Evolutionary conservation across 2,113 vertebrate species (phyloP).

Genomic region (Muntiacus reevesi): DNA sequence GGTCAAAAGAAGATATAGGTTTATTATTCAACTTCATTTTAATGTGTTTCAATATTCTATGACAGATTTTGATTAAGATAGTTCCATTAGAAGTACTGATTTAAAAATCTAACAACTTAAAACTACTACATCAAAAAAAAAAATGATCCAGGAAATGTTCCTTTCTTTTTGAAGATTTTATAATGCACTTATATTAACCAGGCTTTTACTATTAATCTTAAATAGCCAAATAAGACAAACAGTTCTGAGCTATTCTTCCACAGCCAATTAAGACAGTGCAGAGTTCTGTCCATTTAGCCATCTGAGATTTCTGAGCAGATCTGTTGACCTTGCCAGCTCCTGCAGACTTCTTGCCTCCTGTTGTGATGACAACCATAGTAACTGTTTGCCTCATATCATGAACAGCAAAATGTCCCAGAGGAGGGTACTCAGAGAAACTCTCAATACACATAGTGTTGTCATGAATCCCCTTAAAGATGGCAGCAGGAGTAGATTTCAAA

Average conservation of each 20-base stretch:
- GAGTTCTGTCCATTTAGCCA: background rate
- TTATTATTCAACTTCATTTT: background rate
- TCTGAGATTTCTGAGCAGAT: background rate
- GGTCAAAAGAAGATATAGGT: background rate
- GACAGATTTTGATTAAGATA: background rate
- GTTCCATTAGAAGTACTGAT: background rate
- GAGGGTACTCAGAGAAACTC: background rate
- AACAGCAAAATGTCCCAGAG: background rate
- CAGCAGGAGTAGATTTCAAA: background rate
- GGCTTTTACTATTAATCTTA: background rate
- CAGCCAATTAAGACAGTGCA: background rate
- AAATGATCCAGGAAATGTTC: background rate
- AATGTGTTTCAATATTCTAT: background rate
- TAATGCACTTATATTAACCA: background rate
- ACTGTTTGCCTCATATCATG: background rate
- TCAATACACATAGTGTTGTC: background rate
- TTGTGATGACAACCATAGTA: background rate
- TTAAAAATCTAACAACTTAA: background rate
- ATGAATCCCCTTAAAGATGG: background rate
- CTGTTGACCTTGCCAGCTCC: background rate
- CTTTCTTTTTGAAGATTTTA: background rate
- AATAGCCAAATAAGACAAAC: background rate
- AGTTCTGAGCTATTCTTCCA: background rate
- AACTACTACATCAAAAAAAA: background rate
- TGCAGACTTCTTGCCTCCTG: background rate